Evolutionary conservation across 2,113 vertebrate genomes (phyloP), one percentile per base, ranked within the genome.

Genomic region (Hylia prasina): DNA sequence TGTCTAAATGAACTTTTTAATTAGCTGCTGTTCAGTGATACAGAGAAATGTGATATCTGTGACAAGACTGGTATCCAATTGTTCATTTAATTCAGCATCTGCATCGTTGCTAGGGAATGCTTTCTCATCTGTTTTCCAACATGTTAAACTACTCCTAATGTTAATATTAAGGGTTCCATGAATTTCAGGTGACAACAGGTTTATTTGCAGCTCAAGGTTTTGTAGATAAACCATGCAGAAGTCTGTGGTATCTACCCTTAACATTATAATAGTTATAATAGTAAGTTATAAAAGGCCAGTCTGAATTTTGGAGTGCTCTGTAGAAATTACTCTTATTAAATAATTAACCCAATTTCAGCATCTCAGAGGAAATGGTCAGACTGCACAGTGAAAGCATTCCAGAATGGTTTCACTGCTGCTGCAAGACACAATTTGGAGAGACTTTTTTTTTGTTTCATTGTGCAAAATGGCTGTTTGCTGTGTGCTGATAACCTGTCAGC

Each of bases 1-100:
- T 79, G 51, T 83, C 76, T 95, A 95, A 95, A 92, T 65, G 69
- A 84, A 88, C 44, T 90, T 95, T 95, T 96, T 93, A 97, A 96
- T 97, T 95, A 93, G 80, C 60, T 87, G 86, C 60, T 86, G 68
- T 35, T 96, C 92, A 92, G 80, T 45, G 82, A 93, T 87, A 95
- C 53, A 95, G 53, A 94, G 69, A 90, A 96, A 89, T 76, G 86
- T 69, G 92, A 65, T 97, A 72, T 87, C 82, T 90, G 48, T 65
- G 76, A 91, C 61, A 89, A 79, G 60, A 31, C 82, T 60, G 56
- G 47, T 64, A 83, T 83, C 72, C 82, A 90, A 37, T 45, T 91
- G 64, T 54, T 92, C 72, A n/a, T 57, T 30, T 86, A 89, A 95
- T 79, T 92, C 58, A 71, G n/a, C 44, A 83, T 61, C 85, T 88